These are phyloP conservation scores for Neomorphus geoffroyi DNA, from an alignment of 2,797 vertebrate genomes.

Conservation along the genomic window DNA sequence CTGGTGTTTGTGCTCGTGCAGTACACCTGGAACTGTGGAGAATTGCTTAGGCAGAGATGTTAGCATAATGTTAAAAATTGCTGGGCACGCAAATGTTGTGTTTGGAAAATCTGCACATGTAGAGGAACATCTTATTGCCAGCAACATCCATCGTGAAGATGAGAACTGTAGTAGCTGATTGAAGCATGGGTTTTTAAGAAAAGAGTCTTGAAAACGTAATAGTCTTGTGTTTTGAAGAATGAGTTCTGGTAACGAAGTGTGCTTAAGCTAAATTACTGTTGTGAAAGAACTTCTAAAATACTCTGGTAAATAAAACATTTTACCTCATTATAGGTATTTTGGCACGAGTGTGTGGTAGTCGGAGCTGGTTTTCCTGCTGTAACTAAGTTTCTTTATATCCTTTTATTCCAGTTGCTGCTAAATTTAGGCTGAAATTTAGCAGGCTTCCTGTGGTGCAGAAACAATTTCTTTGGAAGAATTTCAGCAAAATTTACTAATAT, in stretches of 20 bases:
- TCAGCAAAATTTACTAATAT: background rate
- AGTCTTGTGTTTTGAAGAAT: background rate
- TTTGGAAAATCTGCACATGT: background rate
- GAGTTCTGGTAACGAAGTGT: background rate
- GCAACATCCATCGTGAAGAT: background rate
- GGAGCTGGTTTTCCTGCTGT: slow-evolving; percentile 2
- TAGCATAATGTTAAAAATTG: background rate
- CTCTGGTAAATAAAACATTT: slow-evolving; percentile 47
- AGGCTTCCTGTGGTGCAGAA: slow-evolving; percentile 8
- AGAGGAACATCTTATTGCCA: background rate
- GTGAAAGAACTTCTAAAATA: slow-evolving; percentile 18
- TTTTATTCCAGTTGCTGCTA: slow-evolving; percentile 3
- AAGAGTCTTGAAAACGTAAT: background rate
- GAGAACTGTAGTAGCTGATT: background rate
- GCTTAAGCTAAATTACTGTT: slow-evolving; percentile 27
- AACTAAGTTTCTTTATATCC: background rate
- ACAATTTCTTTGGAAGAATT: slow-evolving; percentile 3
- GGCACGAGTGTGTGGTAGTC: background rate
- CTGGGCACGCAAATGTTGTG: background rate
- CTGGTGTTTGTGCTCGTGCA: background rate
- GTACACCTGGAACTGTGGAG: background rate
- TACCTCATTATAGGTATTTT: slow-evolving; percentile 18
- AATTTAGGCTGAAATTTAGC: slow-evolving; percentile 34
- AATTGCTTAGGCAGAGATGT: background rate
- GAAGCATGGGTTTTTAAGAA: background rate